A percentile compares a stretch with the other conserved stretches of the same genome.
phyloP scores from a whole-genome alignment of 35 echinoderm and acorn worm species.

The Heliocidaris tuberculata region DNA sequence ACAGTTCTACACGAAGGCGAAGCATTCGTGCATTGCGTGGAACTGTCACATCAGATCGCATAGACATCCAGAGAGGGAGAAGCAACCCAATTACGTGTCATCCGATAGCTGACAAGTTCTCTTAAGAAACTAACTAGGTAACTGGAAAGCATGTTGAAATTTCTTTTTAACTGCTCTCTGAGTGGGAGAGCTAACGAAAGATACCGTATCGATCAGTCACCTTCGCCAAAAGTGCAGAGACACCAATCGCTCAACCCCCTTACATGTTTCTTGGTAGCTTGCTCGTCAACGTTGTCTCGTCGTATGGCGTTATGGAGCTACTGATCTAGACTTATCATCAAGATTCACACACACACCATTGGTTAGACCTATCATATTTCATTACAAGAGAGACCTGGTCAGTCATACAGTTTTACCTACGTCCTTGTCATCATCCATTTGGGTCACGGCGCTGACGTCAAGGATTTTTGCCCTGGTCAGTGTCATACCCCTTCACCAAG shows the following conservation, averaged over 20 bases:
- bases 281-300: background rate
- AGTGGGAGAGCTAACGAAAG: background rate
- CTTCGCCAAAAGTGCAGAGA: background rate
- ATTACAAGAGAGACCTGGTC: background rate
- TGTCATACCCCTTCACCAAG: background rate
- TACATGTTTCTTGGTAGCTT: background rate
- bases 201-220: constrained; percentile 16
- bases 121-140: constrained; percentile 12
- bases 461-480: background rate
- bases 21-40: background rate
- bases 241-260: background rate
- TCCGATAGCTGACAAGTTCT: background rate
- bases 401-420: background rate
- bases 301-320: background rate
- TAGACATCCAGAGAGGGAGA: background rate
- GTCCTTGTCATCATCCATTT: background rate
- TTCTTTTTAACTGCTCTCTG: constrained; percentile 1
- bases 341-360: background rate
- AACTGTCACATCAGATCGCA: constrained; percentile 1
- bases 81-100: background rate
- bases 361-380: background rate
- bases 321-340: background rate
- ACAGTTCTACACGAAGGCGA: background rate
- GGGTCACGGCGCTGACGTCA: background rate
- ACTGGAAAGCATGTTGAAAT: constrained; percentile 1